Evolutionary conservation across 2,797 vertebrate species (phyloP).

Genomic region (Sebastes nivosus): DNA sequence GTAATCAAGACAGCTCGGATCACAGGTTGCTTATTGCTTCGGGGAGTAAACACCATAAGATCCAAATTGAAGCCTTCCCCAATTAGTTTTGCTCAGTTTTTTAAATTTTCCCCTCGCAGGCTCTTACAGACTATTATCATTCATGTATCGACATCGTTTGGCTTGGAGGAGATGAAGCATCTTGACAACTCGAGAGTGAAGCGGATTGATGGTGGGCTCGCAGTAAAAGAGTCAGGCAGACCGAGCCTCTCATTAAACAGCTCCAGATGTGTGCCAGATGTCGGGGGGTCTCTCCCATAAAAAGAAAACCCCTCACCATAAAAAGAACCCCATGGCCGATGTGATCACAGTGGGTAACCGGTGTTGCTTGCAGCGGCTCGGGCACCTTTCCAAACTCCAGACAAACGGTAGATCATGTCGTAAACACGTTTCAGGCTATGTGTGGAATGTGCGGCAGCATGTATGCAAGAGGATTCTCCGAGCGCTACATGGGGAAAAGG

Average conservation of each 20-base stretch:
- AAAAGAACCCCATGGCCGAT: conserved; percentile 13
- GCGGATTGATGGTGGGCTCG: conserved; percentile 34
- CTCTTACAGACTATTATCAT: conserved; percentile 14
- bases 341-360: conserved; percentile 26
- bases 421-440: conserved; percentile 30
- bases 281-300: conserved; percentile 36
- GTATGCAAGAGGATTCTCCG: conserved; percentile 48
- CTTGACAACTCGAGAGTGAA: conserved; percentile 33
- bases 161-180: conserved; percentile 36
- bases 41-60: conserved; percentile 30
- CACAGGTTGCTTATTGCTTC: conserved; percentile 36
- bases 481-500: conserved; percentile 3
- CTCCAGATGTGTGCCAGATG: conserved; percentile 80
- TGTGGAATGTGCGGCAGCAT: conserved; percentile 40
- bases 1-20: conserved; percentile 42
- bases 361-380: conserved; percentile 15
- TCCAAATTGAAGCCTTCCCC: conserved; percentile 26
- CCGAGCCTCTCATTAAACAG: conserved; percentile 69
- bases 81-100: conserved; percentile 33
- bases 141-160: conserved; percentile 26
- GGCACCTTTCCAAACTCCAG: conserved; percentile 38
- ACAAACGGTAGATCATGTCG: conserved; percentile 17
- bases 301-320: conserved; percentile 15
- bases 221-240: conserved; percentile 48
- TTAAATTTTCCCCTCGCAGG: not conserved